A percentile compares a stretch with the other conserved stretches of the same genome.
Conservation (phyloP, 2,113 vertebrate genomes). For the Hydrochoerus hydrochaeris region DNA sequence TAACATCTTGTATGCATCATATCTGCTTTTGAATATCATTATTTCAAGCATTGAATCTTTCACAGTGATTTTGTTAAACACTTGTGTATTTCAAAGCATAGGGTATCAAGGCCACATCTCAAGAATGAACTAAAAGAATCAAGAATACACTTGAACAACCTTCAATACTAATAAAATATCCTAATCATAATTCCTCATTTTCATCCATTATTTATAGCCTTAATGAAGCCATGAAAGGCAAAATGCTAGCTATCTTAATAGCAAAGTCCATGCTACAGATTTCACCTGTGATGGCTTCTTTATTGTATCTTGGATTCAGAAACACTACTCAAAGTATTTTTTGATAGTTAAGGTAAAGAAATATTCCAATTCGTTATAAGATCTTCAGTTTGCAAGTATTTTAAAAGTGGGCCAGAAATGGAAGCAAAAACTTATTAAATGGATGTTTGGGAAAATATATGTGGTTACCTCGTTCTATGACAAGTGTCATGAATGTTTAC, state of each 20-base stretch:
- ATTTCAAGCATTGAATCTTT: background rate
- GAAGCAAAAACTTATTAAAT: background rate
- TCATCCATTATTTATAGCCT: background rate
- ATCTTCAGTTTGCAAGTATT: background rate
- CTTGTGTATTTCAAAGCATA: background rate
- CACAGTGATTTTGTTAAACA: background rate
- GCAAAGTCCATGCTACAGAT: background rate
- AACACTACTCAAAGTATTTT: slow-evolving; percentile 20
- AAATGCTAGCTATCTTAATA: background rate
- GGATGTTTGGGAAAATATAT: background rate
- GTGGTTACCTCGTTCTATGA: background rate
- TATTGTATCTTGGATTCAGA: background rate
- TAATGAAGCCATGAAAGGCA: background rate
- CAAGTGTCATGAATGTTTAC: background rate
- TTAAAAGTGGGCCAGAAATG: background rate
- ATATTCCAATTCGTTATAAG: background rate
- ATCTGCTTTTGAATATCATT: slow-evolving; percentile 6
- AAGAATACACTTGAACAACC: background rate
- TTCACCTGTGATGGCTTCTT: fast-evolving
- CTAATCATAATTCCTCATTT: background rate
- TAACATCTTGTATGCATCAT: background rate
- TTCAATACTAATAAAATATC: slow-evolving; percentile 26
- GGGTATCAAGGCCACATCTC: background rate
- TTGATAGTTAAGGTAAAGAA: background rate
- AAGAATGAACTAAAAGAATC: background rate